Base-by-base conservation (phyloP, 2,797 vertebrate genomes). In the Yasuhikotakia modesta region DNA sequence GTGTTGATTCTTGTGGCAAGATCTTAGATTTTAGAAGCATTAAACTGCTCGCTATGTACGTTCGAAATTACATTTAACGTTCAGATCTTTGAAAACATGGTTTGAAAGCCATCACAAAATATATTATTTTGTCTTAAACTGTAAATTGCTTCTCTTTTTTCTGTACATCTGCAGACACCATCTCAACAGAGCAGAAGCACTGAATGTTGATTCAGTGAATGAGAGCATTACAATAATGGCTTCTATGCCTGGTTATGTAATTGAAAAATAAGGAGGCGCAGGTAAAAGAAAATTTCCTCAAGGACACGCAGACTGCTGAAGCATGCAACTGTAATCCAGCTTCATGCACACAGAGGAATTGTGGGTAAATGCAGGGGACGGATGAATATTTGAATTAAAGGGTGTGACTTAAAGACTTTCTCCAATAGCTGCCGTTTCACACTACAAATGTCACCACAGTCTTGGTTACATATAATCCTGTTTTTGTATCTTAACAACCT, bases 221-320 rank as follows among this genome's bases (percentile, higher is more conserved):
- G 30, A 39, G 64, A 60, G 60, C 60, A 50, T 76, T 69, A 63
- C 43, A 78, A 78, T 63, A 70, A 70, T 24, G 43, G 75, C 22
- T 70, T 78, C 53, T 53, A 70, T 60, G 53, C 24, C 45, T 35
- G 74, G 24, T 50, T 69, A 32, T 70, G 55, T 70, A 63, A 78
- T 70, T 70, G 66, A 69, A 63, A 77, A 60, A 60, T 68, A 67
- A 61, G 46, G 30, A 35, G 66, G 67, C 19, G 46, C 45, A 70
- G 57, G 75, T 70, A 52, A 61, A 70, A 70, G 30, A 70, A 78
- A 52, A 63, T 78, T 58, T 77, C 66, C 75, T 70, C 66, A 70
- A 78, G 75, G 67, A 78, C 57, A 7, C 55, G 63, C 30, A 70
- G 67, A 39, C 43, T 69, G 43, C 24, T 77, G 75, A 77, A 69